phyloP scores from a whole-genome alignment of 2,113 vertebrate species.

The Hippocampus abdominalis region DNA sequence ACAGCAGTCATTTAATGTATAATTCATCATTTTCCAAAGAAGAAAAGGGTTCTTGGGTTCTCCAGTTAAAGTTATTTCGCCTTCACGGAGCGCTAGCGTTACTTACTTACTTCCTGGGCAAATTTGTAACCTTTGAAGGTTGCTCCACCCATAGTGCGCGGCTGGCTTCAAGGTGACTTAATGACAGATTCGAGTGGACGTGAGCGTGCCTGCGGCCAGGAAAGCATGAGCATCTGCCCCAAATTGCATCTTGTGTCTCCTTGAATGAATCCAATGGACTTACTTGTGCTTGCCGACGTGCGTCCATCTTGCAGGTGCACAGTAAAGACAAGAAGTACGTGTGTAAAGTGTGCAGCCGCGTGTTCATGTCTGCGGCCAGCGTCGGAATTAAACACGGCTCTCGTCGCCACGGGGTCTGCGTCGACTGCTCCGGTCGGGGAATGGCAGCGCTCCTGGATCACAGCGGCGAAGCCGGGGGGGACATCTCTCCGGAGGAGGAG shows the following conservation, averaged over 20 bases:
- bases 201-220: too few species aligned
- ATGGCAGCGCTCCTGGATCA: conserved; percentile 79
- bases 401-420: conserved; percentile 88
- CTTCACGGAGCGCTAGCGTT: too few species aligned
- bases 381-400: conserved; percentile 98
- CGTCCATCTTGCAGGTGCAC: conserved; percentile 81
- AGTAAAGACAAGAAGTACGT: conserved; percentile 99
- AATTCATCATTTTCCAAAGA: too few species aligned
- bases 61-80: too few species aligned
- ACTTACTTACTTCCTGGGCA: too few species aligned
- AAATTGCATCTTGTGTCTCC: not conserved
- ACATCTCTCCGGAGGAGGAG: conserved; percentile 83
- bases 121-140: too few species aligned
- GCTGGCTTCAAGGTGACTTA: too few species aligned
- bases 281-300: not conserved
- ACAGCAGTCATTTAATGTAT: too few species aligned
- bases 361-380: conserved; percentile 96
- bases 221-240: too few species aligned
- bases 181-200: too few species aligned
- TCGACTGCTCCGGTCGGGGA: conserved; percentile 86
- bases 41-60: too few species aligned
- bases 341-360: conserved; percentile 94
- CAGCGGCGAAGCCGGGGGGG: conserved; percentile 75
- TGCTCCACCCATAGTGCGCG: too few species aligned
- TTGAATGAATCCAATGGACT: not conserved